Evolutionary conservation across 1,140 invertebrate genomes (phyloP), one percentile per base, ranked within the genome.

Genomic region (Oncopeltus fasciatus): DNA sequence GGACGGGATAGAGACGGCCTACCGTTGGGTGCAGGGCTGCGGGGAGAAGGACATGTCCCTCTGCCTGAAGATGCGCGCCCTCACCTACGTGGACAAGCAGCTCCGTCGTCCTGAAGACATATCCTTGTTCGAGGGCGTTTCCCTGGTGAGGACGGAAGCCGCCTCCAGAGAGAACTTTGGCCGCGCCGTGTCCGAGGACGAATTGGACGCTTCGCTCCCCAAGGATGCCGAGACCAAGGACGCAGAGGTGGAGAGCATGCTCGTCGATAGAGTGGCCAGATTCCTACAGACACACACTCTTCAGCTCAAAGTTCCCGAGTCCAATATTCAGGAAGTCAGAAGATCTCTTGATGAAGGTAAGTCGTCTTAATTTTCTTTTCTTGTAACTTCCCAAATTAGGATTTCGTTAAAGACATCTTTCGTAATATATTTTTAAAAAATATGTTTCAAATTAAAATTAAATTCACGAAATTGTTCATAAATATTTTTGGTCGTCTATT

Each of bases 251-350:
- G 85, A 90, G 67, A 80, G 81, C n/a, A 79, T 86, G 57, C 75
- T 90, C 28, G 73, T 86, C 21, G 86, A 90, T 67, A 80, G 82
- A 47, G 78, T 86, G 29, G 80, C 83, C 61, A 80, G 82, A 62
- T 88, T 88, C 77, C 76, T 90, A 56, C 81, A 85, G 65, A 84
- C 83, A 59, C 86, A 88, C 72, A 87, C 86, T 16, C 77, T 89
- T 47, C 85, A 89, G 71, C 80, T 89, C 64, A 86, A 83, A 70
- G 73, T 88, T 14, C 86, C 87, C 24, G 81, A 81, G 62, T 78
- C 80, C 24, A 76, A 82, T 63, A 78, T 85, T 64, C 77, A 80
- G 66, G 82, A 83, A 67, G 79, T 85, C 74, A 84, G 79, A 76
- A 80, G 78, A 61, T 83, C 79, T 66, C 78, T 77, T 68, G 78